A percentile compares a stretch with the other conserved stretches of the same genome.
Evolutionary conservation across 2,888 invertebrate species (phyloP).

Genomic region (Halictus quadricinctus): DNA sequence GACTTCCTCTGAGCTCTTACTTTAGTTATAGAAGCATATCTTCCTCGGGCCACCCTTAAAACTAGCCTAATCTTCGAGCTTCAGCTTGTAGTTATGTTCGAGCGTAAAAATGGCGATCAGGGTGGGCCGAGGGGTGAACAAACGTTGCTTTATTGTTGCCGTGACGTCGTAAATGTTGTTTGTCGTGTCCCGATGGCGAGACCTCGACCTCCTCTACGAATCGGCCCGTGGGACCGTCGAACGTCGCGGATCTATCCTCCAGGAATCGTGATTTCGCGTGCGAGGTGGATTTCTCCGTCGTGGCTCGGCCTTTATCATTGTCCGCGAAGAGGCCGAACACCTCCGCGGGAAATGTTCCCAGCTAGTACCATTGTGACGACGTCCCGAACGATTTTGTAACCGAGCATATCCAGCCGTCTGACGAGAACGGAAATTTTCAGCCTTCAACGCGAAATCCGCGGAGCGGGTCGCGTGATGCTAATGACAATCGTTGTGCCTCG

Average conservation of each 20-base stretch:
- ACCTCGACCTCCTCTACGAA: constrained; percentile 67
- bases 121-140: neutral
- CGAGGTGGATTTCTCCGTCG: constrained; percentile 67
- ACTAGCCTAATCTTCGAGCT: too few species aligned
- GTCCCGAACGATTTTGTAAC: constrained; percentile 62
- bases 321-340: constrained; percentile 71
- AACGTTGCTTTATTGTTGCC: neutral
- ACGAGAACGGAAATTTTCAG: constrained; percentile 62
- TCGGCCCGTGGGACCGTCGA: constrained; percentile 49
- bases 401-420: constrained; percentile 34
- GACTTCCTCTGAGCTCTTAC: too few species aligned
- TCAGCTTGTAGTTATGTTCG: too few species aligned
- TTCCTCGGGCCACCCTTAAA: neutral
- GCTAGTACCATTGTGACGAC: constrained; percentile 75
- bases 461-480: constrained; percentile 68
- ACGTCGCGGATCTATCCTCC: constrained; percentile 32
- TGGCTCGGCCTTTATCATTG: constrained; percentile 65
- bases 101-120: too few species aligned
- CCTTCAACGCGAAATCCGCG: constrained; percentile 63
- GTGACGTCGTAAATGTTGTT: neutral
- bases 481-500: constrained; percentile 58
- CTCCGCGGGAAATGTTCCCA: constrained; percentile 80
- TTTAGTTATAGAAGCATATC: too few species aligned
- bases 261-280: constrained; percentile 48
- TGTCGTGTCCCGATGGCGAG: constrained; percentile 23